These are phyloP conservation scores for Nasonia vitripennis DNA, from an alignment of 1,140 invertebrate species.

Conservation along the genomic window DNA sequence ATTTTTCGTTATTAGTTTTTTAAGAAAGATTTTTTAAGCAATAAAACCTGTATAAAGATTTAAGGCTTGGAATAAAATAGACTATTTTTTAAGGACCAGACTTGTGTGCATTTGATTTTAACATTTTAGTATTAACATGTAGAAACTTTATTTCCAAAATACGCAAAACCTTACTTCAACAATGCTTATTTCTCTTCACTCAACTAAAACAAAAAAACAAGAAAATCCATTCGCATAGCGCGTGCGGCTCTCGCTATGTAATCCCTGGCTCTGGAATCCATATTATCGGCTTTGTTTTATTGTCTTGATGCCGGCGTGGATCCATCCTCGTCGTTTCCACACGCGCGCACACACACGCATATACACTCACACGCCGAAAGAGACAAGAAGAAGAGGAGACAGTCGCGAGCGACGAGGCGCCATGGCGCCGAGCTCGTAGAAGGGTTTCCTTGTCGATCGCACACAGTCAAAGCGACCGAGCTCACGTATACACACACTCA, in stretches of 20 bases:
- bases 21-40: too few relatives aligned
- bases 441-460: conserved; percentile 74
- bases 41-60: too few relatives aligned
- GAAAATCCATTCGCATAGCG: not conserved
- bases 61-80: too few relatives aligned
- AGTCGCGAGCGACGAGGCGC: conserved; percentile 65
- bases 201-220: not conserved
- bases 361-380: not conserved
- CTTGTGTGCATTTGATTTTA: too few relatives aligned
- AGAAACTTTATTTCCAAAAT: not conserved
- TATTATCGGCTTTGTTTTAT: conserved; percentile 38
- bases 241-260: not conserved
- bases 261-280: conserved; percentile 8
- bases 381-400: conserved; percentile 16
- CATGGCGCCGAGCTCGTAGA: conserved; percentile 75
- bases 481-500: not conserved
- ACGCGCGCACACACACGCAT: not conserved
- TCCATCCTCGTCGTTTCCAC: not conserved
- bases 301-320: conserved; percentile 11
- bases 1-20: too few relatives aligned
- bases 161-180: not conserved
- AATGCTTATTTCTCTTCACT: not conserved
- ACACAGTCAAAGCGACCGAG: conserved; percentile 49
- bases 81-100: too few relatives aligned
- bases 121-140: too few relatives aligned